Percentiles rank a stretch among this genome's conserved stretches.
Evolutionary conservation across 2,888 invertebrate species (phyloP).

Genomic region (Sinopyrophorus schimmeli): DNA sequence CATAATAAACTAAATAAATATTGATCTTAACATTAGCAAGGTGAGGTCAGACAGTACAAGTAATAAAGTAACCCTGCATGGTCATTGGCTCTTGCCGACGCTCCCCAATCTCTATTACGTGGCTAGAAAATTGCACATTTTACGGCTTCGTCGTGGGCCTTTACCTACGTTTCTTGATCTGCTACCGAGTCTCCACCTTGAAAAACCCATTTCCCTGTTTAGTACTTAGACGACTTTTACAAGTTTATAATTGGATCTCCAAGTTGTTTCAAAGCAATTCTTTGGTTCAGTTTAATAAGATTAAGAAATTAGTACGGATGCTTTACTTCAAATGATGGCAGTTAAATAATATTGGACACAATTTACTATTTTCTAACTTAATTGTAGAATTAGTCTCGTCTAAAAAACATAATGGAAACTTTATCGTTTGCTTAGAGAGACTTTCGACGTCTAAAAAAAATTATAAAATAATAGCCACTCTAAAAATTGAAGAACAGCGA

Average conservation of each 20-base stretch:
- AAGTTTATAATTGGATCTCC: slow-evolving; percentile 19
- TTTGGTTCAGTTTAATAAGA: slow-evolving; percentile 10
- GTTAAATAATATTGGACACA: no score
- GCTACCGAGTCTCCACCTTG: slow-evolving; percentile 11
- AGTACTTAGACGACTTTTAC: slow-evolving; percentile 18
- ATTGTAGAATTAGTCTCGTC: no score
- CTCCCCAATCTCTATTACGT: slow-evolving; percentile 47
- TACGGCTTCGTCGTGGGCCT: slow-evolving; percentile 45
- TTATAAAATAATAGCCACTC: no score
- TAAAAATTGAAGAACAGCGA: no score
- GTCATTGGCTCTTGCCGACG: slow-evolving; percentile 38
- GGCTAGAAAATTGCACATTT: slow-evolving; percentile 48
- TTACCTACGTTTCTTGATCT: slow-evolving; percentile 36
- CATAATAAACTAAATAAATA: slow-evolving; percentile 27
- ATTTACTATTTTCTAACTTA: no score
- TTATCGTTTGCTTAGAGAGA: no score
- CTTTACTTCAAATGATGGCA: no score
- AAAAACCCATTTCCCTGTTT: slow-evolving; percentile 13
- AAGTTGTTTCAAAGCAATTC: slow-evolving; percentile 16
- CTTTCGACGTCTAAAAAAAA: no score
- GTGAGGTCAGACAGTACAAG: slow-evolving; percentile 29
- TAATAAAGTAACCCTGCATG: slow-evolving; percentile 29
- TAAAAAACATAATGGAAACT: no score
- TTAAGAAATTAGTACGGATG: slow-evolving; percentile 9
- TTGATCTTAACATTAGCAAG: slow-evolving; percentile 28